A percentile compares a stretch with the other conserved stretches of the same genome.
These are phyloP conservation scores for Labia minor DNA, from an alignment of 2,888 invertebrate genomes.

Conservation along the genomic window DNA sequence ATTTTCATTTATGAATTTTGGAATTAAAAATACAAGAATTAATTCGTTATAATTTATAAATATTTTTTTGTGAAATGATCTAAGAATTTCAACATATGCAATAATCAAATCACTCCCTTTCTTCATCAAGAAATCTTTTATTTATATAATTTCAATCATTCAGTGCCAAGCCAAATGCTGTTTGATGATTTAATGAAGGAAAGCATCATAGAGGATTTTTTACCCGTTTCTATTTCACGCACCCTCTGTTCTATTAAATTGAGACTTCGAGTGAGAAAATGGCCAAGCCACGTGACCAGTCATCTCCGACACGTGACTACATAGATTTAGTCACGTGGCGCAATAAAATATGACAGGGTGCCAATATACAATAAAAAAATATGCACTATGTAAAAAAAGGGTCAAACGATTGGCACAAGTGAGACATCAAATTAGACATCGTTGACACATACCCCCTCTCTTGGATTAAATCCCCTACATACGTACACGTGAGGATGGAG, in stretches of 20 bases:
- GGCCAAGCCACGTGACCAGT: neutral
- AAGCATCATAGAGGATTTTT: neutral
- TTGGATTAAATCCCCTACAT: neutral
- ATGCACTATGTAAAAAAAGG: neutral
- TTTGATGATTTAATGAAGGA: no score
- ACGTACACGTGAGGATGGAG: no score
- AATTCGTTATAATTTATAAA: no score
- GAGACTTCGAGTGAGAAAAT: constrained; percentile 2
- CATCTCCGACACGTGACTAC: neutral
- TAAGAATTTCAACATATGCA: no score
- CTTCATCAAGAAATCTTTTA: neutral
- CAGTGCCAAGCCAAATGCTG: no score
- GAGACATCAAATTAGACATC: constrained; percentile 13
- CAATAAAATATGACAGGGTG: constrained; percentile 5
- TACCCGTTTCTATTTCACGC: neutral
- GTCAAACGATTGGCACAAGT: constrained; percentile 13
- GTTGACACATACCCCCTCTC: neutral
- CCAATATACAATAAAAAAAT: neutral
- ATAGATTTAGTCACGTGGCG: neutral
- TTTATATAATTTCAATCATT: neutral
- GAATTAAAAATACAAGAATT: no score
- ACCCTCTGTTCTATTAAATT: neutral
- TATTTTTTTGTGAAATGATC: no score
- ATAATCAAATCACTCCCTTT: no score
- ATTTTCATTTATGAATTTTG: no score